phyloP scores from a whole-genome alignment of 1,140 invertebrate genomes.

The Diorhabda sublineata region DNA sequence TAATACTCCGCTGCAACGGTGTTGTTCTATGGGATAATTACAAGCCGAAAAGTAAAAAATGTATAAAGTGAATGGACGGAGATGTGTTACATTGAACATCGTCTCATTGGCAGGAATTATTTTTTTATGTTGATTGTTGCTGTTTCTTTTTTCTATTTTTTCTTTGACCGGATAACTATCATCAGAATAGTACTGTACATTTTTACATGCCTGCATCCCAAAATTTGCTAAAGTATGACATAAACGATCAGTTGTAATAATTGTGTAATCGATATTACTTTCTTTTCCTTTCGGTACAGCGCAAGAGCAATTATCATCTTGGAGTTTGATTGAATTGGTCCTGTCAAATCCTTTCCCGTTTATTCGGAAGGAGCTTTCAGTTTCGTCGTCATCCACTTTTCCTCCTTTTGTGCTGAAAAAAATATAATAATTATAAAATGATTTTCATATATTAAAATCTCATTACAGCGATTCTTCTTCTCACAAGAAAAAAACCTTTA shows the following conservation, averaged over 20 bases:
- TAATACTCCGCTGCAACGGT: constrained; percentile 39
- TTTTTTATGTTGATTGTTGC: background rate
- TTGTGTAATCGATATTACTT: too few relatives aligned
- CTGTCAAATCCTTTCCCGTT: too few relatives aligned
- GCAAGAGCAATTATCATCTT: too few relatives aligned
- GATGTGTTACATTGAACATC: constrained; percentile 34
- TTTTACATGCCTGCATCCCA: constrained; percentile 14
- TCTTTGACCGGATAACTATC: background rate
- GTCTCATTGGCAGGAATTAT: background rate
- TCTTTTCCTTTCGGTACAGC: too few relatives aligned
- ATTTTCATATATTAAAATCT: too few relatives aligned
- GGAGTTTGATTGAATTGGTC: too few relatives aligned
- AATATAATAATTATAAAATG: background rate
- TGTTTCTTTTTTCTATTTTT: constrained; percentile 6
- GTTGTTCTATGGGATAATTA: constrained; percentile 38
- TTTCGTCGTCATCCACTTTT: constrained; percentile 6
- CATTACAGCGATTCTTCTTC: too few relatives aligned
- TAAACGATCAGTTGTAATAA: too few relatives aligned
- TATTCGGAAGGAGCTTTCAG: too few relatives aligned
- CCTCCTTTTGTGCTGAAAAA: constrained; percentile 9
- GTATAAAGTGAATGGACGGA: constrained; percentile 51
- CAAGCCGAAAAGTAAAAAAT: constrained; percentile 53
- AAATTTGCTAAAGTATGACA: too few relatives aligned
- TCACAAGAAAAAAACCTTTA: too few relatives aligned
- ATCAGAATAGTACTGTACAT: constrained; percentile 21